Conservation (phyloP, 2,113 vertebrate genomes). For the Channa argus region DNA sequence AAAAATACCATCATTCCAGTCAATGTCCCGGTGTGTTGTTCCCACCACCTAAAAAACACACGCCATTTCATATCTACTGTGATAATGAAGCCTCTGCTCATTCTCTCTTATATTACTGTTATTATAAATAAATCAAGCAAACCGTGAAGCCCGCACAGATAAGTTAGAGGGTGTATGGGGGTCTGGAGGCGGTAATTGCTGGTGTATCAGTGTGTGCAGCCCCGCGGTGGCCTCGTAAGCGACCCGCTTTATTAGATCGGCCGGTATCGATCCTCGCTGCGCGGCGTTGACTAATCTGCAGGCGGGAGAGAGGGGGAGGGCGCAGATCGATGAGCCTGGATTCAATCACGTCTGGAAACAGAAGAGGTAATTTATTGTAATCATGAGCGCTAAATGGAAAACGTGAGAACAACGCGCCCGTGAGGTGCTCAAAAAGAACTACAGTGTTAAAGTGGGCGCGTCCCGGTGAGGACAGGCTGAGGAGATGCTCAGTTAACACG, state of each 20-base stretch:
- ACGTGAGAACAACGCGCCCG: constrained; percentile 80
- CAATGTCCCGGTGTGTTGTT: constrained; percentile 59
- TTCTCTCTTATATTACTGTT: constrained; percentile 72
- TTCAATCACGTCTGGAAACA: constrained; percentile 80
- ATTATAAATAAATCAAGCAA: constrained; percentile 76
- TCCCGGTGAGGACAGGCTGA: background rate
- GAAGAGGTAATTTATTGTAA: constrained; percentile 80
- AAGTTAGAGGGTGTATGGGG: constrained; percentile 20
- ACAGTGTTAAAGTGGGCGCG: constrained; percentile 40
- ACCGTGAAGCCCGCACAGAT: constrained; percentile 55
- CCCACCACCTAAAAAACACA: constrained; percentile 31
- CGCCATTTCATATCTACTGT: constrained; percentile 57
- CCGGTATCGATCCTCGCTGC: constrained; percentile 79
- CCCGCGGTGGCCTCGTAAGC: constrained; percentile 77
- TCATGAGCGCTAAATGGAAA: constrained; percentile 70
- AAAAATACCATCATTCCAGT: constrained; percentile 51
- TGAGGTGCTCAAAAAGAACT: constrained; percentile 73
- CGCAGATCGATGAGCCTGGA: constrained; percentile 75
- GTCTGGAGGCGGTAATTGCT: constrained; percentile 72
- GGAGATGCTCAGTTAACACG: constrained; percentile 1
- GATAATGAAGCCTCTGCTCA: constrained; percentile 68
- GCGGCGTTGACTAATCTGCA: constrained; percentile 79
- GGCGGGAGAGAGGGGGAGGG: constrained; percentile 30
- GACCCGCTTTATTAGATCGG: constrained; percentile 83
- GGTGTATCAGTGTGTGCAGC: constrained; percentile 78